Percentiles rank a stretch among this genome's conserved stretches.
Evolutionary conservation across 2,888 invertebrate genomes (phyloP).

Genomic region (Agrochola lychnidis): DNA sequence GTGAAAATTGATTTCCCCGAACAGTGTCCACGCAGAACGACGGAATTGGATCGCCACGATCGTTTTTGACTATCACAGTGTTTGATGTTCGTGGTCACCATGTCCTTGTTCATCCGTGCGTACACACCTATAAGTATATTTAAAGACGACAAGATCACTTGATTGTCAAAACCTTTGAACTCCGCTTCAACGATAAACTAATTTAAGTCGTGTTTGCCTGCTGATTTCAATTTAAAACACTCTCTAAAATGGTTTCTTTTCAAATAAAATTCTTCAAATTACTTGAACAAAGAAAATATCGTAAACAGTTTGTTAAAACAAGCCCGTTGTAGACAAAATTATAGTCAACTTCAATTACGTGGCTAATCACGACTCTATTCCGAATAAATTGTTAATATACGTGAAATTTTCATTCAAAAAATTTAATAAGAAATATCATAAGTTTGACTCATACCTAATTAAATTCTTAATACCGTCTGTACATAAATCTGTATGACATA

Average conservation of each 20-base stretch:
- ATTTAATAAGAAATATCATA: conserved; percentile 63
- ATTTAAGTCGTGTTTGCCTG: conserved; percentile 54
- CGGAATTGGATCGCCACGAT: no score
- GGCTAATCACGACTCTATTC: conserved; percentile 55
- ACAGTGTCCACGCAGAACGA: no score
- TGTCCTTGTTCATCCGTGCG: no score
- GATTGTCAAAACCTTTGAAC: conserved; percentile 56
- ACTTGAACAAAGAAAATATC: conserved; percentile 54
- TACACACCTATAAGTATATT: conserved; percentile 21
- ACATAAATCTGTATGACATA: conserved; percentile 77
- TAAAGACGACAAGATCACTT: conserved; percentile 51
- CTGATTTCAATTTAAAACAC: conserved; percentile 49
- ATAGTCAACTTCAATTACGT: conserved; percentile 59
- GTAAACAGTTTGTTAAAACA: conserved; percentile 50
- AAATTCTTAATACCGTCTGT: conserved; percentile 74
- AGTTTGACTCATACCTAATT: conserved; percentile 68
- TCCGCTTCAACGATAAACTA: conserved; percentile 46
- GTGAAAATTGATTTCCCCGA: background rate
- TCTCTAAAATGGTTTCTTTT: conserved; percentile 42
- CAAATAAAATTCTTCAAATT: conserved; percentile 53
- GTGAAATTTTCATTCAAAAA: conserved; percentile 58
- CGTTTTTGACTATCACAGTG: no score
- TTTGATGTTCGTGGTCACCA: no score
- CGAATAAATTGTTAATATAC: conserved; percentile 39
- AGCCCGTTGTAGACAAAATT: conserved; percentile 55